Conservation (phyloP, 2,797 vertebrate genomes). For the Erpetoichthys calabaricus region DNA sequence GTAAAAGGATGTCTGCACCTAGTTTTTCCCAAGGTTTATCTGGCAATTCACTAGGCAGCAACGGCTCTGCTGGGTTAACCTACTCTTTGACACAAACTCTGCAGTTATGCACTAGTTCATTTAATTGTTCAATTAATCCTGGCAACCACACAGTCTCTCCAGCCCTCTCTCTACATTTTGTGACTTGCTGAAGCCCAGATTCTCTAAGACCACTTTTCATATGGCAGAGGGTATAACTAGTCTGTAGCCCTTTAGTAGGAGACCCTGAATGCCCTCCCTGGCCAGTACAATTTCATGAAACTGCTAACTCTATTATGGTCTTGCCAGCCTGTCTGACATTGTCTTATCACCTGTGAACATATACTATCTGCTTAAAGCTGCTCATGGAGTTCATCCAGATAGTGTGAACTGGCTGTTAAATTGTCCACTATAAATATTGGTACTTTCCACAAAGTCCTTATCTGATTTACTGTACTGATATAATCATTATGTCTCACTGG, state of each 20-base stretch:
- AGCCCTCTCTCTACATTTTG: slow-evolving; percentile 7
- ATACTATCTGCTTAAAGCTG: slow-evolving; percentile 12
- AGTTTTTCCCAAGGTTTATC: slow-evolving; percentile 1
- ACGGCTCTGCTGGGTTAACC: slow-evolving; percentile 4
- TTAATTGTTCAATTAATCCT: slow-evolving; percentile 9
- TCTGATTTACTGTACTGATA: slow-evolving; percentile 4
- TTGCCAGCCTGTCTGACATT: slow-evolving; percentile 9
- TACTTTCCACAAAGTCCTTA: slow-evolving; percentile 6
- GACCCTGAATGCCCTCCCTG: background rate
- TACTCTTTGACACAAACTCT: slow-evolving; percentile 3
- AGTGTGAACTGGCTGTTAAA: slow-evolving; percentile 10
- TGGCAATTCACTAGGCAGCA: background rate
- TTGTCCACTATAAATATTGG: slow-evolving; percentile 8
- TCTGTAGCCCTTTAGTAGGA: background rate
- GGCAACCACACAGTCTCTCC: slow-evolving; percentile 12
- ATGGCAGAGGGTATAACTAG: background rate
- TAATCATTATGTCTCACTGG: too few species aligned
- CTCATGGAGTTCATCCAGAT: slow-evolving; percentile 2
- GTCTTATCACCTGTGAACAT: slow-evolving; percentile 12
- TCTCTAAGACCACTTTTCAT: slow-evolving; percentile 5
- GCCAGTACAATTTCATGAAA: background rate
- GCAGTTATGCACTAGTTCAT: slow-evolving; percentile 5
- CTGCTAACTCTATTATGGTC: background rate
- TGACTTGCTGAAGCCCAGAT: slow-evolving; percentile 6
- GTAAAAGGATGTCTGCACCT: background rate